phyloP scores from a whole-genome alignment of 30 jellyfish, hydroid and myxozoan species.

The Mastigias papua region DNA sequence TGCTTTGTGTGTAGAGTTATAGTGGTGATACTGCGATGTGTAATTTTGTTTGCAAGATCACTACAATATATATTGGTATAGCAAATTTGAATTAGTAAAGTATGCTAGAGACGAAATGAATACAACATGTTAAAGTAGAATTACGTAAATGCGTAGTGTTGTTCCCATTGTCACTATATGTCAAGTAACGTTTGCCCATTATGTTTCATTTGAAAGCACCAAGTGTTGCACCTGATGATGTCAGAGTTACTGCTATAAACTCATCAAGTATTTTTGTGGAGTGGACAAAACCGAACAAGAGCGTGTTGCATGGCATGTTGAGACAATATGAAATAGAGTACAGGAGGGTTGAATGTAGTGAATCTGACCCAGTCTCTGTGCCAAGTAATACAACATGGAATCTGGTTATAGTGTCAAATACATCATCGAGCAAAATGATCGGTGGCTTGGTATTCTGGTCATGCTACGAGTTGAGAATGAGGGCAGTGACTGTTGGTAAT shows the following conservation, averaged over 20 bases:
- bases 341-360: conserved; percentile 9
- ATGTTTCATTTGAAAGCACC: conserved; percentile 4
- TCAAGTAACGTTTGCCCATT: background rate
- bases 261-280: conserved; percentile 13
- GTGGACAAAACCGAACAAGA: conserved; percentile 5
- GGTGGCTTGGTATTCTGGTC: conserved; percentile 11
- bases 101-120: no score
- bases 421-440: background rate
- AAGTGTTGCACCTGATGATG: conserved; percentile 6
- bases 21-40: no score
- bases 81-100: no score
- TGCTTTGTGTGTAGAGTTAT: no score
- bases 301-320: conserved; percentile 2
- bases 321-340: conserved; percentile 1
- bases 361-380: background rate
- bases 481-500: background rate
- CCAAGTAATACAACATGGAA: background rate
- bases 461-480: conserved; percentile 6
- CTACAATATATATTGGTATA: no score
- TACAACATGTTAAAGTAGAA: no score
- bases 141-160: no score
- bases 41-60: no score
- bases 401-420: background rate
- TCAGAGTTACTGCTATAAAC: background rate
- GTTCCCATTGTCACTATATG: background rate